Evolutionary conservation across 2,888 invertebrate species (phyloP).

Genomic region (Steinernema hermaphroditum): DNA sequence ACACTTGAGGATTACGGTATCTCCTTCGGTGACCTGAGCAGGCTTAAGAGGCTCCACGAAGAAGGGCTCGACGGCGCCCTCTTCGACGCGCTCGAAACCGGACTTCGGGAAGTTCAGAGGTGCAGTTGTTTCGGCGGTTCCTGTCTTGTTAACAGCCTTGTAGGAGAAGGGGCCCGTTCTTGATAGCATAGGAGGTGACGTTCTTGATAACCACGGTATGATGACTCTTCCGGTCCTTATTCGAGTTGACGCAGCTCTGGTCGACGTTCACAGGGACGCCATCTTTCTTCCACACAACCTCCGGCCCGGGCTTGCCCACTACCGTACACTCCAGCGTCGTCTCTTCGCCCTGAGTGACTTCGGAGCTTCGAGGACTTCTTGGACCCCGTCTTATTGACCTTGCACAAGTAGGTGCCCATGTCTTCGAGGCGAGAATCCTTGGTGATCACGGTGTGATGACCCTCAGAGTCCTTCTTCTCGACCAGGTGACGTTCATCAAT

Average conservation of each 20-base stretch:
- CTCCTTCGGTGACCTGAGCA: slow-evolving; percentile 83
- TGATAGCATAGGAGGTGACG: slow-evolving; percentile 90
- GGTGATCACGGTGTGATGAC: slow-evolving; percentile 86
- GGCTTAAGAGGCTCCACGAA: slow-evolving; percentile 72
- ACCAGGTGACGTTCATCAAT: slow-evolving; percentile 72
- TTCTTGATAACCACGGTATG: slow-evolving; percentile 85
- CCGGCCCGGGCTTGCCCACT: slow-evolving; percentile 52
- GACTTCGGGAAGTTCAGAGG: slow-evolving; percentile 58
- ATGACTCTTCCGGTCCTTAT: slow-evolving; percentile 74
- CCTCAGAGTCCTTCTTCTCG: too few relatives aligned
- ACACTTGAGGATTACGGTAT: slow-evolving; percentile 75
- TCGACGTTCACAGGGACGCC: slow-evolving; percentile 52
- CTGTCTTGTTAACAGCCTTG: slow-evolving; percentile 85
- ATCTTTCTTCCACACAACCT: slow-evolving; percentile 76
- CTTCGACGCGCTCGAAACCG: slow-evolving; percentile 69
- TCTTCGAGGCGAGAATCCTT: slow-evolving; percentile 92
- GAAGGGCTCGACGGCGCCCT: slow-evolving; percentile 40
- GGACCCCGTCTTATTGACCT: slow-evolving; percentile 78
- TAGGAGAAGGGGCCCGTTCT: slow-evolving; percentile 92
- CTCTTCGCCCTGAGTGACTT: slow-evolving; percentile 40
- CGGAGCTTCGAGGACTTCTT: slow-evolving; percentile 56
- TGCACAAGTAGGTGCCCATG: slow-evolving; percentile 91
- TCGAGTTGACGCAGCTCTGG: slow-evolving; percentile 48
- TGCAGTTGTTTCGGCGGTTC: slow-evolving; percentile 71
- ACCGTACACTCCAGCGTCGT: slow-evolving; percentile 44